phyloP scores from a whole-genome alignment of 1,140 invertebrate species.

The Pinna nobilis region DNA sequence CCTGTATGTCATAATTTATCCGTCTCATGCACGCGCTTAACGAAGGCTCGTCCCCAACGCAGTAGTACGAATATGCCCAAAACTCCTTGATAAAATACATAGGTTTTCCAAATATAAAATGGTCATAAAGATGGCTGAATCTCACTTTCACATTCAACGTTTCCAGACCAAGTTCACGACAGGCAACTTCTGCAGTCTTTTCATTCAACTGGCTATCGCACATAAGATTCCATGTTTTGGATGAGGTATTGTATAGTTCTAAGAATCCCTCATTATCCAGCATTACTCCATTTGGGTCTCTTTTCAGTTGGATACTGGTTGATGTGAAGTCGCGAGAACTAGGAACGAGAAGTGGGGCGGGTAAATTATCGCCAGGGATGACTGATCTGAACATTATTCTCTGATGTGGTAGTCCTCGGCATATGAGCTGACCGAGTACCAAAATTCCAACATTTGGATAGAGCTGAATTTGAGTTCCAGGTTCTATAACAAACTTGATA shows the following conservation, averaged over 20 bases:
- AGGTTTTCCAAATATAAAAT: conserved; percentile 71
- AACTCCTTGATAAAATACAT: conserved; percentile 78
- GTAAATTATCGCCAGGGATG: conserved; percentile 9
- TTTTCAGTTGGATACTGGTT: conserved; percentile 40
- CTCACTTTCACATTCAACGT: conserved; percentile 84
- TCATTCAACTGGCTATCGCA: conserved; percentile 93
- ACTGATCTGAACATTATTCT: conserved; percentile 75
- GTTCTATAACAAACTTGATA: conserved; percentile 87
- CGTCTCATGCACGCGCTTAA: conserved; percentile 92
- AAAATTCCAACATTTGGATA: conserved; percentile 97
- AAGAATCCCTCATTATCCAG: conserved; percentile 83
- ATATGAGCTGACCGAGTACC: conserved; percentile 93
- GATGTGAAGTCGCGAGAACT: background rate
- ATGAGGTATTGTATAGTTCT: conserved; percentile 96
- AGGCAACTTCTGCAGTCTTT: conserved; percentile 82
- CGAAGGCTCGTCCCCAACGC: conserved; percentile 86
- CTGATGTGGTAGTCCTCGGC: conserved; percentile 85
- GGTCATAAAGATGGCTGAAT: conserved; percentile 70
- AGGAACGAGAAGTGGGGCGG: background rate
- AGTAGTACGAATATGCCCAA: conserved; percentile 94
- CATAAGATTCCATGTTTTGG: conserved; percentile 96
- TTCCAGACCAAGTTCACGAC: conserved; percentile 93
- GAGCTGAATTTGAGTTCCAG: conserved; percentile 95
- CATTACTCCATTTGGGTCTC: conserved; percentile 41
- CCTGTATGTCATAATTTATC: conserved; percentile 70